phyloP scores from a whole-genome alignment of 2,888 invertebrate species.

The Parnassius mnemosyne region DNA sequence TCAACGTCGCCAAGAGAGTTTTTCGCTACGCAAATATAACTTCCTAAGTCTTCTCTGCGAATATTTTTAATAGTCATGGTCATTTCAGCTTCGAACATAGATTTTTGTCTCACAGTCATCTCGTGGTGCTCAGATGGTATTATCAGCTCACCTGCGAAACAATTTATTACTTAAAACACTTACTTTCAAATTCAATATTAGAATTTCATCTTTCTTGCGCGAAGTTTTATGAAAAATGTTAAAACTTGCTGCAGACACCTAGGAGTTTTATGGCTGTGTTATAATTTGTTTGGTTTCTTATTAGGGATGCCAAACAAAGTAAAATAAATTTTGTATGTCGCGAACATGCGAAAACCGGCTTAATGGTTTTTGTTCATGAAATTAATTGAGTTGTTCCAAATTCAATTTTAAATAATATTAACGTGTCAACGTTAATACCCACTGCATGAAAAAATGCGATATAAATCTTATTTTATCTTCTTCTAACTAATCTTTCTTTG shows the following conservation, averaged over 20 bases:
- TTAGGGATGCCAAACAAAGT: constrained; percentile 57
- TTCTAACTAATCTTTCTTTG: too few relatives aligned
- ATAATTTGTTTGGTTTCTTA: constrained; percentile 76
- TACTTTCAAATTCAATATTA: constrained; percentile 77
- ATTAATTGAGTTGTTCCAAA: too few relatives aligned
- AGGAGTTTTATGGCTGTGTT: constrained; percentile 73
- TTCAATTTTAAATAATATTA: too few relatives aligned
- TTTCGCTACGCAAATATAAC: constrained; percentile 92
- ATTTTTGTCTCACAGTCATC: constrained; percentile 86
- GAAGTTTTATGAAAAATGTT: constrained; percentile 79
- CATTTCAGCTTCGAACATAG: constrained; percentile 92
- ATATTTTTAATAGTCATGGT: constrained; percentile 89
- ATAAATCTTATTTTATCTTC: too few relatives aligned
- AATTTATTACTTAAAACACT: constrained; percentile 70
- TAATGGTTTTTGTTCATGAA: too few relatives aligned
- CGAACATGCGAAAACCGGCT: too few relatives aligned
- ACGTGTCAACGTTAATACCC: too few relatives aligned
- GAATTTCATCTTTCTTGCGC: constrained; percentile 69
- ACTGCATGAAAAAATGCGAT: too few relatives aligned
- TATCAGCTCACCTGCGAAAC: constrained; percentile 87
- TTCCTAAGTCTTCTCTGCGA: constrained; percentile 88
- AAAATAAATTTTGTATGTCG: constrained; percentile 39
- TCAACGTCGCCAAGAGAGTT: constrained; percentile 94
- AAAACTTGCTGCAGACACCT: constrained; percentile 75
- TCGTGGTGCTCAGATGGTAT: constrained; percentile 91